Evolutionary conservation across 1,140 invertebrate species (phyloP).

Genomic region (Reticulitermes speratus): DNA sequence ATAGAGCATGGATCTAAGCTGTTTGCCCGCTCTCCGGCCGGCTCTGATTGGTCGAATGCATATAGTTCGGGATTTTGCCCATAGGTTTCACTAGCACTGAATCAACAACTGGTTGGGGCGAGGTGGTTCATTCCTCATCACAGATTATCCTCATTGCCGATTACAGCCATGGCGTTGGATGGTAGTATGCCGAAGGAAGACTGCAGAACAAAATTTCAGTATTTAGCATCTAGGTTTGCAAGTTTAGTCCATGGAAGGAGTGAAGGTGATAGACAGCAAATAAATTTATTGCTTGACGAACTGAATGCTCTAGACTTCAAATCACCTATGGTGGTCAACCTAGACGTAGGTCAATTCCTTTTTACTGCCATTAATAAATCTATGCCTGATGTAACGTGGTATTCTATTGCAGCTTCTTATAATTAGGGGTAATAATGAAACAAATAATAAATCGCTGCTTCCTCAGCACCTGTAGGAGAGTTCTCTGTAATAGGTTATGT

Average conservation of each 20-base stretch:
- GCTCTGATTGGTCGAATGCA: neutral
- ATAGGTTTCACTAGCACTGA: neutral
- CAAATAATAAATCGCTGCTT: neutral
- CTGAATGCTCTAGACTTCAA: slow-evolving; percentile 49
- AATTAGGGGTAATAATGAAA: neutral
- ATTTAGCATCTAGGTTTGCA: slow-evolving; percentile 45
- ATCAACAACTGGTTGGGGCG: neutral
- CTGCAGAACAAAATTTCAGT: slow-evolving; percentile 39
- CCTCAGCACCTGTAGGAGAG: neutral
- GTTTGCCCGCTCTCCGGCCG: neutral
- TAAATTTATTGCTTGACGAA: slow-evolving; percentile 46
- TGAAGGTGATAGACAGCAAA: slow-evolving; percentile 44
- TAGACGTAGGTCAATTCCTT: slow-evolving; percentile 43
- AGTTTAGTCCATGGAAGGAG: slow-evolving; percentile 43
- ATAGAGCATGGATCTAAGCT: too few species aligned
- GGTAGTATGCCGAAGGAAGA: neutral
- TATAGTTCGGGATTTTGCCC: neutral
- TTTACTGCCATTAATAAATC: neutral
- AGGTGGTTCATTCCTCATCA: neutral
- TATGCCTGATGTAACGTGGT: too few species aligned
- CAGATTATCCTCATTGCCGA: too few species aligned
- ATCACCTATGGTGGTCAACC: slow-evolving; percentile 42
- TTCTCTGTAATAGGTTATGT: neutral
- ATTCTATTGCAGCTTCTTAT: neutral
- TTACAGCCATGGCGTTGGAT: neutral